A percentile compares a stretch with the other conserved stretches of the same genome.
These are phyloP conservation scores for Sesia bembeciformis DNA, from an alignment of 2,888 invertebrate genomes.

Conservation along the genomic window DNA sequence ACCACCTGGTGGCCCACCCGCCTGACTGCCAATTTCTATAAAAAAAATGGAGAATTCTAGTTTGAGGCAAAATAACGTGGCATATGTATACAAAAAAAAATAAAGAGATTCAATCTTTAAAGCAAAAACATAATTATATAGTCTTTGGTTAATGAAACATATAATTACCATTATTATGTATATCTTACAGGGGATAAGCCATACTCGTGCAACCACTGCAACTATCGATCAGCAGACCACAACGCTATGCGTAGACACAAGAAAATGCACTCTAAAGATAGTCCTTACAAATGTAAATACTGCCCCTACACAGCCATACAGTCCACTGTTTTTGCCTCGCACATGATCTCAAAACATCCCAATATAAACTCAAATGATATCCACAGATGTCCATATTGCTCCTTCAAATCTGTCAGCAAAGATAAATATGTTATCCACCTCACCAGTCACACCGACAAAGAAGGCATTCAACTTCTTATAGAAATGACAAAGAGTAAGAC, in stretches of 20 bases:
- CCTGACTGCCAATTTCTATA: no score
- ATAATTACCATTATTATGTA: no score
- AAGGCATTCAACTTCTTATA: conserved; percentile 45
- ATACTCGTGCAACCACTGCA: conserved; percentile 83
- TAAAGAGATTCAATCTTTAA: no score
- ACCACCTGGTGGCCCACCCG: no score
- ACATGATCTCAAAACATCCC: conserved; percentile 86
- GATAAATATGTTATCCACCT: conserved; percentile 75
- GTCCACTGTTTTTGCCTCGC: conserved; percentile 84
- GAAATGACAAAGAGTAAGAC: conserved; percentile 46
- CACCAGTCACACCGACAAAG: conserved; percentile 64
- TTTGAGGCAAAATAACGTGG: no score
- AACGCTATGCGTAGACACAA: conserved; percentile 87
- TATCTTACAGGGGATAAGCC: conserved; percentile 79
- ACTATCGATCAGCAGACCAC: conserved; percentile 84
- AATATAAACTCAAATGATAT: conserved; percentile 76
- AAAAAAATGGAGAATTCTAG: no score
- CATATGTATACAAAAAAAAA: no score
- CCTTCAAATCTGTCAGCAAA: conserved; percentile 78
- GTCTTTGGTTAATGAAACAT: no score
- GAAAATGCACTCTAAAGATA: conserved; percentile 82
- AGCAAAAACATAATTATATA: no score
- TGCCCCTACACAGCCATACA: conserved; percentile 88
- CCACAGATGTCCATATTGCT: conserved; percentile 76
- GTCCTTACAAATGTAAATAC: conserved; percentile 84